A percentile compares a stretch with the other conserved stretches of the same genome.
These are phyloP conservation scores for Euschistus heros DNA, from an alignment of 1,140 invertebrate species.

Conservation along the genomic window DNA sequence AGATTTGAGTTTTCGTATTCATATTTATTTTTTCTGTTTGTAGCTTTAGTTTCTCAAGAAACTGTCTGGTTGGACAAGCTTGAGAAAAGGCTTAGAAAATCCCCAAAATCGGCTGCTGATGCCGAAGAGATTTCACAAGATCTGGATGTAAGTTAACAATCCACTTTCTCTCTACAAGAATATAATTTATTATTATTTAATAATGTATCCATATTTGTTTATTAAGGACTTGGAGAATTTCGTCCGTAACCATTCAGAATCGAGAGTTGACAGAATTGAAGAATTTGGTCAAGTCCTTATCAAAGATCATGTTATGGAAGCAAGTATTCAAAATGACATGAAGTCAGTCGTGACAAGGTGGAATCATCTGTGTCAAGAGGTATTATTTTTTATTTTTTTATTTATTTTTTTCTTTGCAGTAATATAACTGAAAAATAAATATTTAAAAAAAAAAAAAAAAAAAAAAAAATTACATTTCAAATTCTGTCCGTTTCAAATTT, in stretches of 20 bases:
- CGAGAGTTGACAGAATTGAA: slow-evolving; percentile 60
- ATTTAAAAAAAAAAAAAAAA: no score
- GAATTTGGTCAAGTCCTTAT: slow-evolving; percentile 62
- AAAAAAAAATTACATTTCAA: no score
- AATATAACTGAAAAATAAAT: no score
- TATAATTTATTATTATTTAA: not conserved
- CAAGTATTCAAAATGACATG: slow-evolving; percentile 56
- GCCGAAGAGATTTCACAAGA: slow-evolving; percentile 89
- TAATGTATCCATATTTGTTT: not conserved
- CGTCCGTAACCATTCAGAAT: slow-evolving; percentile 61
- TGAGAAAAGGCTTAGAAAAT: slow-evolving; percentile 62
- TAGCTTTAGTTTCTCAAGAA: slow-evolving; percentile 63
- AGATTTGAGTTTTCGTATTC: not conserved
- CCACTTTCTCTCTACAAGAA: not conserved
- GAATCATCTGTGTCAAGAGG: slow-evolving; percentile 54
- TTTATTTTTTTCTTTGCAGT: no score
- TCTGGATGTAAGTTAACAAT: slow-evolving; percentile 57
- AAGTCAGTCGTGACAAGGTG: slow-evolving; percentile 54
- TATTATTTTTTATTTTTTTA: slow-evolving; percentile 30
- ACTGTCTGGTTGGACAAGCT: slow-evolving; percentile 71
- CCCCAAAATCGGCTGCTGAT: slow-evolving; percentile 63
- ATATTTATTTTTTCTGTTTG: slow-evolving; percentile 15
- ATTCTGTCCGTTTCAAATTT: no score
- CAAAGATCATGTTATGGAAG: slow-evolving; percentile 63
- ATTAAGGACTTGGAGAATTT: slow-evolving; percentile 74